Conservation (phyloP, 2,113 vertebrate genomes). For the Bos indicus region DNA sequence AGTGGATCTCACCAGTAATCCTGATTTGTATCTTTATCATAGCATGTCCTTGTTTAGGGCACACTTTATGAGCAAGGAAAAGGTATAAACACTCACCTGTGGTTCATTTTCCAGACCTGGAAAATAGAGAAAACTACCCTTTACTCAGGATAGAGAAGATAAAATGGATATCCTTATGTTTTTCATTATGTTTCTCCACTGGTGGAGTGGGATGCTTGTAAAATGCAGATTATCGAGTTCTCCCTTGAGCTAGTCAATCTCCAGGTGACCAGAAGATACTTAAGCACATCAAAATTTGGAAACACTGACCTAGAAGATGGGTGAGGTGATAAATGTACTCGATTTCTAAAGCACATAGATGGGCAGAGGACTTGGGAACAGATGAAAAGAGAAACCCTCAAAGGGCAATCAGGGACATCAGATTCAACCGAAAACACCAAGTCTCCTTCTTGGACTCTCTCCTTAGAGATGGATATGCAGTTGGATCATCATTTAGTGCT, state of each 20-base stretch:
- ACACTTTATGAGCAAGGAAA: background rate
- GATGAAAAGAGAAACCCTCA: background rate
- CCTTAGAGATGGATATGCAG: background rate
- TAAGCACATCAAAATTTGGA: background rate
- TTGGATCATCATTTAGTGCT: rapidly evolving
- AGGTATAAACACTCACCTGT: background rate
- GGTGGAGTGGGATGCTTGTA: background rate
- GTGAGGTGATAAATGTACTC: background rate
- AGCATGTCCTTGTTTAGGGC: background rate
- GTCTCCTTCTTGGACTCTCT: background rate
- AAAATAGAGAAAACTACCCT: background rate
- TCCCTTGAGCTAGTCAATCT: background rate
- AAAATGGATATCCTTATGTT: background rate
- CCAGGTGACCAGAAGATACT: background rate
- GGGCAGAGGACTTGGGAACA: background rate
- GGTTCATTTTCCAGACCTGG: background rate
- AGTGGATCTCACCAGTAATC: background rate
- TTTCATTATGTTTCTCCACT: background rate
- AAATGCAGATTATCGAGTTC: background rate
- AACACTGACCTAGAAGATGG: background rate
- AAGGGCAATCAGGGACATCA: background rate
- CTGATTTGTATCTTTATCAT: background rate
- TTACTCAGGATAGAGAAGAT: background rate
- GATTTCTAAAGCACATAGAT: background rate
- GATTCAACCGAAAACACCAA: background rate